Percentiles rank a stretch among this genome's conserved stretches.
phyloP scores from a whole-genome alignment of 2,797 vertebrate genomes.

The Dallia pectoralis region DNA sequence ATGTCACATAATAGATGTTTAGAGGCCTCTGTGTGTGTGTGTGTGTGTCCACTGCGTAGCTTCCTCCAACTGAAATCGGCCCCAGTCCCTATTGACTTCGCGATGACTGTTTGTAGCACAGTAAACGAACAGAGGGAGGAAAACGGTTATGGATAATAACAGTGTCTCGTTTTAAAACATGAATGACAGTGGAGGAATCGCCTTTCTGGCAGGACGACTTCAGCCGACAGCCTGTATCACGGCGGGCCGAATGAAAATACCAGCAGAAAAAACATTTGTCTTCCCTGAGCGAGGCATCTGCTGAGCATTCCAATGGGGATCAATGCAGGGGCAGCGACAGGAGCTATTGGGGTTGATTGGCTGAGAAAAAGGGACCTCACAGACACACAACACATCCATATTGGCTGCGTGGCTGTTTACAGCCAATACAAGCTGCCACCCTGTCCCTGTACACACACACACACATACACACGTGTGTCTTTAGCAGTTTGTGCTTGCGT shows the following conservation, averaged over 20 bases:
- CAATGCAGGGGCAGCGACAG: slow-evolving; percentile 72
- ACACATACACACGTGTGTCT: slow-evolving; percentile 37
- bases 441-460: slow-evolving; percentile 39
- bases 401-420: slow-evolving; percentile 70
- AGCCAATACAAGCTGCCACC: slow-evolving; percentile 74
- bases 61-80: background rate
- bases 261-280: slow-evolving; percentile 49
- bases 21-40: slow-evolving; percentile 11
- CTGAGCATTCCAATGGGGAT: slow-evolving; percentile 77
- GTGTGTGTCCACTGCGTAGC: background rate
- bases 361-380: slow-evolving; percentile 60
- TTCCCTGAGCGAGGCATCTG: slow-evolving; percentile 72
- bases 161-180: background rate
- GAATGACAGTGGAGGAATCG: slow-evolving; percentile 11
- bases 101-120: background rate
- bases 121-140: background rate
- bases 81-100: background rate
- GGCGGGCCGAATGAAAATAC: slow-evolving; percentile 61
- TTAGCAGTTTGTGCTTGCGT: slow-evolving; percentile 34
- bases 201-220: slow-evolving; percentile 65
- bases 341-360: slow-evolving; percentile 73
- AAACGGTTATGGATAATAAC: background rate
- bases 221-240: slow-evolving; percentile 58
- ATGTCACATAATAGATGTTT: slow-evolving; percentile 55
- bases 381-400: slow-evolving; percentile 49